Evolutionary conservation across 2,797 vertebrate genomes (phyloP).

Genomic region (Dicrostonyx torquatus): DNA sequence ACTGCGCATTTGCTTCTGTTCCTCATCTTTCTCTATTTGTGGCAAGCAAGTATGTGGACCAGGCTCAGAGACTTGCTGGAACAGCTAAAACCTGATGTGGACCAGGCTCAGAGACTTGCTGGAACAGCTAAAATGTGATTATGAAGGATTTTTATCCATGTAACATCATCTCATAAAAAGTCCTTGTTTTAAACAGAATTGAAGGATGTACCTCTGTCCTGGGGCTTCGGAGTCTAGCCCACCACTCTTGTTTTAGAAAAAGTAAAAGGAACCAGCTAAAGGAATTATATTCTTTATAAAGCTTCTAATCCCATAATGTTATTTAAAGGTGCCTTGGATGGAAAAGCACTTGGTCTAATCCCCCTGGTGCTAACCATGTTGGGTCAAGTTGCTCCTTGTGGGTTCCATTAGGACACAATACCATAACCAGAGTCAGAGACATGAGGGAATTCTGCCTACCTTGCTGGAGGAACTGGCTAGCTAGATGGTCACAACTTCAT

Average conservation of each 20-base stretch:
- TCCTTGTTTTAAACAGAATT: slow-evolving; percentile 10
- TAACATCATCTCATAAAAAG: slow-evolving; percentile 48
- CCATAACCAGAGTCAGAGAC: slow-evolving; percentile 6
- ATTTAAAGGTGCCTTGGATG: slow-evolving; percentile 31
- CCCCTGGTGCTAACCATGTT: slow-evolving; percentile 5
- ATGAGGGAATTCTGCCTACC: background rate
- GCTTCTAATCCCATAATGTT: slow-evolving; percentile 51
- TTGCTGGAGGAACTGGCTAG: background rate
- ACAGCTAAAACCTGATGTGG: background rate
- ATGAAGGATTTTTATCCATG: slow-evolving; percentile 33
- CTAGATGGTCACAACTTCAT: slow-evolving; percentile 46
- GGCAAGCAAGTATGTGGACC: background rate
- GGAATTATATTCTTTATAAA: slow-evolving; percentile 42
- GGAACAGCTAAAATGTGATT: slow-evolving; percentile 13
- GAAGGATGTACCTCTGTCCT: background rate
- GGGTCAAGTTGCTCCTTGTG: slow-evolving; percentile 49
- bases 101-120: background rate
- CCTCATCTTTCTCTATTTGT: background rate
- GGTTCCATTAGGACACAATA: background rate
- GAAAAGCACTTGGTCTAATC: slow-evolving; percentile 8
- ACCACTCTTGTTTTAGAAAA: slow-evolving; percentile 42
- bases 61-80: slow-evolving; percentile 17
- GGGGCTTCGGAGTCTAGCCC: background rate
- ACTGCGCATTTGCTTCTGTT: background rate
- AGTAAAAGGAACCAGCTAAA: slow-evolving; percentile 32